Evolutionary conservation across 2,113 vertebrate genomes (phyloP), one percentile per base, ranked within the genome.

Genomic region (Poecilia latipinna): DNA sequence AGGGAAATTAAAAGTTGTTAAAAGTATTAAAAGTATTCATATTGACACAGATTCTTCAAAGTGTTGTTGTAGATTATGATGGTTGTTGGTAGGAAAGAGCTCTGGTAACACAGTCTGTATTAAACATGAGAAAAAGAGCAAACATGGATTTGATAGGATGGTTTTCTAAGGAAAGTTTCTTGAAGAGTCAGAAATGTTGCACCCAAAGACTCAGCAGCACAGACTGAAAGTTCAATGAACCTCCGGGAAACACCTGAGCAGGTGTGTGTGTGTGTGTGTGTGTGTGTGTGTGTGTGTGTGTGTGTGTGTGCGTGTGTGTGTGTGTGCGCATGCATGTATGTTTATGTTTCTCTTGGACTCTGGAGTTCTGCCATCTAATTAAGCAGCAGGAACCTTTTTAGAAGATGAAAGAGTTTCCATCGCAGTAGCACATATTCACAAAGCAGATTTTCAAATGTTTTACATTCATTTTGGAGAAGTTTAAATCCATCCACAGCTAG

Each of bases 291-390:
- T 72, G 24, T 72, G 76, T 72, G 60, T 57, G 12, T 51, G 44
- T 32, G 24, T 72, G 76, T 72, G 60, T 57, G 22, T 62, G 26
- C 26, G 26, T 26, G 26, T 26, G 26, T 26, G 26, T 26, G 26
- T 26, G 26, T 26, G 26, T 26, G 26, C 26, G 26, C 26, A 26
- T 26, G 26, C 26, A 28, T 28, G 28, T 1, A 28, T 28, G 76
- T 72, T 64, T 57, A 26, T 62, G 44, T 44, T 80, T 72, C 83
- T 77, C 83, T 61, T 48, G 31, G 51, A 68, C 68, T 75, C 71
- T 84, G 76, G 51, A 78, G 68, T 68, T 65, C 80, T 42, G 29
- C 67, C 80, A 29, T 91, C 75, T 91, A 83, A 89, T 86, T 78
- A 86, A 32, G 62, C 66, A 17, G 61, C 70, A 83, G 79, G 85